Evolutionary conservation across 2,888 invertebrate genomes (phyloP).

Genomic region (Tanytarsus gracilentus): DNA sequence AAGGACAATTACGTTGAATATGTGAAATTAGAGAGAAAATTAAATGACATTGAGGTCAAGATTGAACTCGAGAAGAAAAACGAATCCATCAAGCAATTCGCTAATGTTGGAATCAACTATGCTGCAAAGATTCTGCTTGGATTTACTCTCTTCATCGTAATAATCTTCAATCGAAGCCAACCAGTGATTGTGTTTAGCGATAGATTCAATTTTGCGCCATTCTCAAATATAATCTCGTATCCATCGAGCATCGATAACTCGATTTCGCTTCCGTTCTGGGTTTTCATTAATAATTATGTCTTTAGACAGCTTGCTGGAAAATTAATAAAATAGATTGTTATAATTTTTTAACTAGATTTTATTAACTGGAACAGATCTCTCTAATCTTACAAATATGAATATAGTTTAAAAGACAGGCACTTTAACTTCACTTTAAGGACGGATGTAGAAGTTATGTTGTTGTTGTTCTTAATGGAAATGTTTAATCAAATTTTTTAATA

Average conservation of each 20-base stretch:
- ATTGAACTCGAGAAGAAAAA: background rate
- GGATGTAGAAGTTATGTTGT: too few relatives aligned
- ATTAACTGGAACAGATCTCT: too few relatives aligned
- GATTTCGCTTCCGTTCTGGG: constrained; percentile 48
- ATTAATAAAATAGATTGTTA: background rate
- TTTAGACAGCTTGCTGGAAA: constrained; percentile 32
- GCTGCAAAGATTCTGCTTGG: constrained; percentile 2
- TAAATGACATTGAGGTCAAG: background rate
- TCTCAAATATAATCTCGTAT: constrained; percentile 45
- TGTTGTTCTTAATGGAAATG: constrained; percentile 9
- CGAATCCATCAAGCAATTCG: background rate
- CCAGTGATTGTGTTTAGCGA: constrained; percentile 45
- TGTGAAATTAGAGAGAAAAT: constrained; percentile 16
- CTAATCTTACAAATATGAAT: too few relatives aligned
- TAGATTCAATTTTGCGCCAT: constrained; percentile 43
- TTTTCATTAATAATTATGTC: constrained; percentile 45
- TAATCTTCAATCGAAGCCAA: constrained; percentile 42
- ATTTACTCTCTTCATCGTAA: constrained; percentile 37
- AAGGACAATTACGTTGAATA: constrained; percentile 12
- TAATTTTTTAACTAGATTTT: background rate
- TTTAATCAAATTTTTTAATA: background rate
- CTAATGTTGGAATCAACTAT: constrained; percentile 15
- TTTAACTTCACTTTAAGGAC: background rate
- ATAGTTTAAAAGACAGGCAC: too few relatives aligned
- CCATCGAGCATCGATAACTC: constrained; percentile 45